Base-by-base conservation (phyloP, 2,888 invertebrate species). In the Cerceris ruficornis region DNA sequence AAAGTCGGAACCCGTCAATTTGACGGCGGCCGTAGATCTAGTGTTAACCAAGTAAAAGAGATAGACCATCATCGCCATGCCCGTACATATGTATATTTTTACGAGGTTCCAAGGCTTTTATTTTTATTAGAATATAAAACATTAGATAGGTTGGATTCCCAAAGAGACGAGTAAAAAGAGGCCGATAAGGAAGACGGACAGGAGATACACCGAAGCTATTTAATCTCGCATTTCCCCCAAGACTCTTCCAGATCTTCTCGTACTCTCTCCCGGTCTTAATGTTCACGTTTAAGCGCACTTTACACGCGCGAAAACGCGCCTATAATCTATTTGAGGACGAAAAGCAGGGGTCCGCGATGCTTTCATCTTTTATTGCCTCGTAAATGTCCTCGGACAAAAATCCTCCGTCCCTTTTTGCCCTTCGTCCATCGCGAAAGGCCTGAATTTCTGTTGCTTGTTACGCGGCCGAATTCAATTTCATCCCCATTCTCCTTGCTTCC, bases 121-220 rank as follows among this genome's bases (percentile, higher is more conserved):
- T 66, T 69, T 76, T 79, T 75, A 81, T 64, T 54, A 58, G 55
- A 7, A 50, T 77, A 66, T 84, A 80, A 84, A 84, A 43, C 43
- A 55, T 15, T 39, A 54, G 60, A n/a, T 15, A 14, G 15, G 59
- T 64, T 58, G 70, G 54, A 64, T 68, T 67, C 65, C 4, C 43
- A 8, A 28, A 68, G 52, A 54, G 39, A 13, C 13, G 15, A 14
- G 15, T 49, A 46, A 46, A 59, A n/a, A 6, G 59, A 41, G 13
- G 28, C 11, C 42, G 74, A 61, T 62, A 65, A 75, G 61, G 64
- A 50, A 6, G 17, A 7, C 50, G 64, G 61, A 59, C 15, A 28
- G 2, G 7, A 7, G 15, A 50, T 39, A 66, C 28, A 54, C 39
- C 54, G 39, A 17, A 68, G 14, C 39, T 41, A 15, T 46, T 54